Conservation (phyloP, 2,888 invertebrate genomes). For the Drosophila merina region DNA sequence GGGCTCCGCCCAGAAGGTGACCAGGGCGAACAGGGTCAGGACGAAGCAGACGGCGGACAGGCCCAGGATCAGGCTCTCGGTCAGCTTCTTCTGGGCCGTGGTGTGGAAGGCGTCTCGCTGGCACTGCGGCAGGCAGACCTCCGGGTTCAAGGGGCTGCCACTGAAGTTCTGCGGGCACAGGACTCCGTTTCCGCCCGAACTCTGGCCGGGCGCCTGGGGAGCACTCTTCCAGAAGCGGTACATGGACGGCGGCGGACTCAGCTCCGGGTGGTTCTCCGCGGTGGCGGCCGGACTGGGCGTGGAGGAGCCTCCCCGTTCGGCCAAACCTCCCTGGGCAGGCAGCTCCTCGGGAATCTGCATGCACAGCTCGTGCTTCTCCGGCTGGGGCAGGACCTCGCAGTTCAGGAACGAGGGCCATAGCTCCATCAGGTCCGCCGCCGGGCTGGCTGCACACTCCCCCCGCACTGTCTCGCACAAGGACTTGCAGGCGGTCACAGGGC, state of each 20-base stretch:
- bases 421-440: conserved; percentile 87
- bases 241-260: conserved; percentile 58
- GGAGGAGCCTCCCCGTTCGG: conserved; percentile 1
- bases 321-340: not conserved
- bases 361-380: conserved; percentile 89
- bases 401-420: conserved; percentile 91
- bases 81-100: conserved; percentile 88
- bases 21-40: conserved; percentile 92
- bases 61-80: conserved; percentile 90
- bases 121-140: conserved; percentile 87
- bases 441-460: conserved; percentile 86
- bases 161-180: conserved; percentile 87
- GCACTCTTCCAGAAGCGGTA: conserved; percentile 82
- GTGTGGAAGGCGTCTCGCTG: conserved; percentile 89
- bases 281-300: not conserved
- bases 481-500: conserved; percentile 93
- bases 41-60: conserved; percentile 91
- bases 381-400: conserved; percentile 92
- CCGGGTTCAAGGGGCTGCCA: conserved; percentile 84
- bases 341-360: conserved; percentile 87
- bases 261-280: not conserved
- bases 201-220: conserved; percentile 49
- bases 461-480: conserved; percentile 92
- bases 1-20: conserved; percentile 95
- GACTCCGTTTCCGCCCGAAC: conserved; percentile 24